Percentiles rank a stretch among this genome's conserved stretches.
These are phyloP conservation scores for Mya arenaria DNA, from an alignment of 1,140 invertebrate species.

Conservation along the genomic window DNA sequence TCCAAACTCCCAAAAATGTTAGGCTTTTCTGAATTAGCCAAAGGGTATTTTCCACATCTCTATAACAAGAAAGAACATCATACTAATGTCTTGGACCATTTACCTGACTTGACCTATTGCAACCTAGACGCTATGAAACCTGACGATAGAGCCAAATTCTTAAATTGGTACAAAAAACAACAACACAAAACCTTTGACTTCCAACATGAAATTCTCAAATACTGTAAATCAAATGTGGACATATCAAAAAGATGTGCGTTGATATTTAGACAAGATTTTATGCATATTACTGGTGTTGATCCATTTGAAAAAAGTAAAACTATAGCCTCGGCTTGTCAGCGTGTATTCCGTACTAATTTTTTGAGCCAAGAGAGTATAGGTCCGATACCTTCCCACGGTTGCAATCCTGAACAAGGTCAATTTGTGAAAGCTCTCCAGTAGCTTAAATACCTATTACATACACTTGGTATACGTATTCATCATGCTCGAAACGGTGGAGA, in stretches of 20 bases:
- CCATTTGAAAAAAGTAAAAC: constrained; percentile 13
- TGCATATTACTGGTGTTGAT: constrained; percentile 16
- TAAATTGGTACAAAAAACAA: constrained; percentile 6
- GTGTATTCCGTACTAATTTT: constrained; percentile 15
- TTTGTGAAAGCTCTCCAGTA: constrained; percentile 12
- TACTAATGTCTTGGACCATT: neutral
- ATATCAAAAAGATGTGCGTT: constrained; percentile 17
- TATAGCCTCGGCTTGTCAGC: constrained; percentile 14
- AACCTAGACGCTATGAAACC: constrained; percentile 4
- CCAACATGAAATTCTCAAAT: neutral
- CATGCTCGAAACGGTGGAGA: constrained; percentile 20
- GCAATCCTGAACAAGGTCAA: constrained; percentile 5
- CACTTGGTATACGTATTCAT: neutral
- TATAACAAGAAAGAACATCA: constrained; percentile 37
- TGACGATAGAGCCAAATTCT: neutral
- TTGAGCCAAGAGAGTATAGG: neutral
- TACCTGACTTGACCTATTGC: constrained; percentile 20
- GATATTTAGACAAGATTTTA: constrained; percentile 7
- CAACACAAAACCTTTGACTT: neutral
- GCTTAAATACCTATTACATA: constrained; percentile 10
- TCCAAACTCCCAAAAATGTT: constrained; percentile 26
- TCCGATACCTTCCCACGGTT: constrained; percentile 5
- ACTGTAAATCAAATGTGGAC: constrained; percentile 36
- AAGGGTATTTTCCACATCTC: constrained; percentile 50
- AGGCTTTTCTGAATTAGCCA: constrained; percentile 23